Evolutionary conservation across 2,113 vertebrate genomes (phyloP).

Genomic region (Pitta sordida): DNA sequence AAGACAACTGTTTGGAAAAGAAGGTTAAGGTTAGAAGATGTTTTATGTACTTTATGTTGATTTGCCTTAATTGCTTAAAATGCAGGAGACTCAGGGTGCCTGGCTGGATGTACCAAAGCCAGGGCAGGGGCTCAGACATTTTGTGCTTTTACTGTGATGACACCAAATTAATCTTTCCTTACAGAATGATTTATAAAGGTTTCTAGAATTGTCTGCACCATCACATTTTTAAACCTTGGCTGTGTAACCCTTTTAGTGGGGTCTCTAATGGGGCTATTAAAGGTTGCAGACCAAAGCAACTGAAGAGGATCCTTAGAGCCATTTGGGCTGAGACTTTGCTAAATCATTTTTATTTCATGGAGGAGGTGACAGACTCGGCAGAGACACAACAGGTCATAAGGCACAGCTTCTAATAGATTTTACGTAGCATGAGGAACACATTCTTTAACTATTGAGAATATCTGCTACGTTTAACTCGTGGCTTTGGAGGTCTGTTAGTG

Average conservation of each 20-base stretch:
- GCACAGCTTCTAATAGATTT: background rate
- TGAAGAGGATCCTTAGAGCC: background rate
- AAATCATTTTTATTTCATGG: background rate
- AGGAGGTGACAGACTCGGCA: background rate
- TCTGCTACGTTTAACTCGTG: background rate
- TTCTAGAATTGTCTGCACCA: background rate
- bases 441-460: background rate
- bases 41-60: rapidly evolving
- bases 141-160: background rate
- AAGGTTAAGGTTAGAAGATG: background rate
- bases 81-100: background rate
- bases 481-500: background rate
- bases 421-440: background rate
- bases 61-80: background rate
- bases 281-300: background rate
- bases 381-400: background rate
- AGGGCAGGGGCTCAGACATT: background rate
- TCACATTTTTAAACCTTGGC: background rate
- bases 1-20: background rate
- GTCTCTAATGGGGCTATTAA: background rate
- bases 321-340: background rate
- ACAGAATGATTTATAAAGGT: background rate
- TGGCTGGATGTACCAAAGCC: background rate
- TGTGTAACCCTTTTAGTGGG: background rate
- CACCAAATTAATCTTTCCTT: background rate